These are phyloP conservation scores for Anarrhichthys ocellatus DNA, from an alignment of 2,113 vertebrate genomes.

Conservation along the genomic window DNA sequence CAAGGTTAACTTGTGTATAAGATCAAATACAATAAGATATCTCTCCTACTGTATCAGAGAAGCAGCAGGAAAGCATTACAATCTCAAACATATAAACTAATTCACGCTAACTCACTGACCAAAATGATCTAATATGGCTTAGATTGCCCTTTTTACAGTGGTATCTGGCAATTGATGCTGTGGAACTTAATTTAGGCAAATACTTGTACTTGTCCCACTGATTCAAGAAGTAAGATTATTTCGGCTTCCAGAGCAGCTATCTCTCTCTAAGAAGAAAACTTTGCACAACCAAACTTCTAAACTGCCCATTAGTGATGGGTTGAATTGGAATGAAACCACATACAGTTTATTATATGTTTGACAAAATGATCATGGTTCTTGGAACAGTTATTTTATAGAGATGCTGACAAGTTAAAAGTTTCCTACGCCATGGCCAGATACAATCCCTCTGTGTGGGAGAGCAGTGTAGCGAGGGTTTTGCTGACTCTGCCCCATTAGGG, in stretches of 20 bases:
- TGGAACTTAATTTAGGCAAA: slow-evolving; percentile 5
- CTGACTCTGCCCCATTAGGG: slow-evolving; percentile 67
- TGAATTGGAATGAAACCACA: slow-evolving; percentile 22
- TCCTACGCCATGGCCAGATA: slow-evolving; percentile 56
- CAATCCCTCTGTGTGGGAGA: slow-evolving; percentile 64
- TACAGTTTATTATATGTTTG: slow-evolving; percentile 13
- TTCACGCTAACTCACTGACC: neutral
- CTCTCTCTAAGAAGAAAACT: slow-evolving; percentile 21
- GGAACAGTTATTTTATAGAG: slow-evolving; percentile 45
- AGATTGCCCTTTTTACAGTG: slow-evolving; percentile 18
- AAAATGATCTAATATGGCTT: neutral
- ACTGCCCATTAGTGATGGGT: slow-evolving; percentile 26
- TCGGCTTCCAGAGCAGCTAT: slow-evolving; percentile 17
- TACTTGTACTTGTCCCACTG: slow-evolving; percentile 5
- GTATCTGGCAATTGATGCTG: slow-evolving; percentile 16
- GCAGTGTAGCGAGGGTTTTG: slow-evolving; percentile 60
- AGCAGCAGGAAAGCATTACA: neutral
- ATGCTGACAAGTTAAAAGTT: slow-evolving; percentile 69
- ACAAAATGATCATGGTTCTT: slow-evolving; percentile 33
- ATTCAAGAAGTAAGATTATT: slow-evolving; percentile 20
- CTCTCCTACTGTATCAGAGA: neutral
- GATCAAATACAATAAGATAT: neutral
- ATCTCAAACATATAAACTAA: slow-evolving; percentile 10
- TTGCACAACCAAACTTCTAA: slow-evolving; percentile 18
- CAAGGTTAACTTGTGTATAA: neutral